Evolutionary conservation across 2,888 invertebrate genomes (phyloP).

Genomic region (Eurytoma adleriae): DNA sequence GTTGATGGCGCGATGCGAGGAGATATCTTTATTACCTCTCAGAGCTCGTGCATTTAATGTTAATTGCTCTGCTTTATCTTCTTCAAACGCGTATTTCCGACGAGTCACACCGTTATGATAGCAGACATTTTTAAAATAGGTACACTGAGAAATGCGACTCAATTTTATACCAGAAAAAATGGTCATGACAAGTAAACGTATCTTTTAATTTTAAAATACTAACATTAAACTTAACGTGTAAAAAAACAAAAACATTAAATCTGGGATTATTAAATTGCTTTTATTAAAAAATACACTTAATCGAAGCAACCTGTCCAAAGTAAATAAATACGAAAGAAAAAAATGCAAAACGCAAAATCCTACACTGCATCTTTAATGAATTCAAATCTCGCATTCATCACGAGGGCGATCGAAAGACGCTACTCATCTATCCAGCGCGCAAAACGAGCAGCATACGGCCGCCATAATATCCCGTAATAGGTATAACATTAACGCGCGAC

Average conservation of each 20-base stretch:
- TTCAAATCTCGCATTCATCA: constrained; percentile 55
- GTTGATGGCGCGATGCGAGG: constrained; percentile 70
- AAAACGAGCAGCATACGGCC: constrained; percentile 69
- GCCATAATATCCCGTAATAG: constrained; percentile 73
- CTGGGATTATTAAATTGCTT: not conserved
- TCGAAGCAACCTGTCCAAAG: not conserved
- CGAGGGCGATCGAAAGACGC: constrained; percentile 1
- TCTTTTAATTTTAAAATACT: no score
- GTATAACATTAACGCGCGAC: constrained; percentile 72
- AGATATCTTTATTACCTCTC: constrained; percentile 74
- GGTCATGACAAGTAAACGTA: no score
- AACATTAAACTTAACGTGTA: no score
- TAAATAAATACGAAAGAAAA: not conserved
- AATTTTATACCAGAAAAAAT: no score
- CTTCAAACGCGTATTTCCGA: constrained; percentile 64
- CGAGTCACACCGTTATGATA: not conserved
- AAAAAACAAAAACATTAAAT: not conserved
- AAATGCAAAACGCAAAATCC: constrained; percentile 20
- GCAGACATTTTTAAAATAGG: not conserved
- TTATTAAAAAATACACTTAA: constrained; percentile 16
- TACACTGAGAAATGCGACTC: not conserved
- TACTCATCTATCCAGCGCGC: not conserved
- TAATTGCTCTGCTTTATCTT: constrained; percentile 74
- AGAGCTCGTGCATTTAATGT: constrained; percentile 68
- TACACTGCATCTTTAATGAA: constrained; percentile 32